Base-by-base conservation (phyloP, 2,797 vertebrate genomes). In the Lerista edwardsae region DNA sequence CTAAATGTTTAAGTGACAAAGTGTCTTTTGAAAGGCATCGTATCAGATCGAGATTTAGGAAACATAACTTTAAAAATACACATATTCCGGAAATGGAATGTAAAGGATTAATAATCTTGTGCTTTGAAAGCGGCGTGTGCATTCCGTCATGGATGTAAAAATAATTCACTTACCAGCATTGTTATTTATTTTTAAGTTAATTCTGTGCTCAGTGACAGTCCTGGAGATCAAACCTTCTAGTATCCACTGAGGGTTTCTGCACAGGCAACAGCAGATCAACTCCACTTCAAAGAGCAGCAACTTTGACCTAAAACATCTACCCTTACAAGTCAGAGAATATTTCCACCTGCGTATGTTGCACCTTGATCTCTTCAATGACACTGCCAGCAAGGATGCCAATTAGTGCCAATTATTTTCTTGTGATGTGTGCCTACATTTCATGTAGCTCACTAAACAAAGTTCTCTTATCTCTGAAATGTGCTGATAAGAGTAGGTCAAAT, bases 1-100 rank as follows among this genome's bases (percentile, higher is more conserved):
- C 75, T 72, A 9, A 12, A 65, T 78, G 11, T 72, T 90, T 74
- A 84, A 85, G 29, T 76, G 84, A 51, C 80, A 86, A 79, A 39
- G 57, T 71, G 62, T 79, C 74, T 79, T 84, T 79, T 73, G 83
- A 71, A 79, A 84, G 57, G 68, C n/a, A 51, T 61, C 17, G n/a
- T 71, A 84, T 71, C 39, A 73, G 67, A 73, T 84, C 25, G 73
- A 79, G 59, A 84, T 84, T 72, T 79, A 79, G 72, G 83, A 62
- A 79, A 84, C 57, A 51, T 71, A 51, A 79, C 75, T 51, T 36
- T 36, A 78, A 25, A 67, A 31, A 55, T 25, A 29, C 59, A 64
- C 68, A 72, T 29, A 71, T 29, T n/a, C 29, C 12, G 25, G 83
- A 62, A 84, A 51, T 36, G 59, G 67, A 27, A 8, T 1, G 41